Percentiles rank a stretch among this genome's conserved stretches.
Conservation (phyloP, 2,888 invertebrate genomes). For the Rotaria socialis region DNA sequence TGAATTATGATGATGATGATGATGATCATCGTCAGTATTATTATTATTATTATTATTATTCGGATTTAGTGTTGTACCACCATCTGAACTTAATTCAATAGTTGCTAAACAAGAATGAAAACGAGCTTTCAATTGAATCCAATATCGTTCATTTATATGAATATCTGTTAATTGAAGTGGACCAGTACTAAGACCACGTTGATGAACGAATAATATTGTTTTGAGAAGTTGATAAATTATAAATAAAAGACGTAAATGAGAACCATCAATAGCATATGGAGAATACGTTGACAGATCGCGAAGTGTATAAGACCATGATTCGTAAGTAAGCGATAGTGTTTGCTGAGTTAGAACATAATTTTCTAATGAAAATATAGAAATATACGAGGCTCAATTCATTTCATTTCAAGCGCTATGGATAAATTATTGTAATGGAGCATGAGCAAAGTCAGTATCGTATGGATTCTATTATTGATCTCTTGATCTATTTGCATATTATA, state of each 20-base stretch:
- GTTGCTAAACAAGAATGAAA: constrained; percentile 39
- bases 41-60: background rate
- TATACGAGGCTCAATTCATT: background rate
- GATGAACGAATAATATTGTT: constrained; percentile 25
- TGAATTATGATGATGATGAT: background rate
- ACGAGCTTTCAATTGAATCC: constrained; percentile 40
- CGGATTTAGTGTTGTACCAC: too few species aligned
- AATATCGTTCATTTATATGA: constrained; percentile 40
- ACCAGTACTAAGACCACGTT: constrained; percentile 26
- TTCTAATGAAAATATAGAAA: background rate
- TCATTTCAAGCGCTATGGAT: too few species aligned
- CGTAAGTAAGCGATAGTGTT: background rate
- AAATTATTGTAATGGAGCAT: too few species aligned
- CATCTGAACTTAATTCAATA: background rate
- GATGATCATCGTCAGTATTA: background rate
- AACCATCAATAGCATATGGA: background rate
- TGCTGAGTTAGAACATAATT: background rate
- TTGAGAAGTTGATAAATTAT: constrained; percentile 43
- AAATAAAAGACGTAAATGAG: constrained; percentile 41
- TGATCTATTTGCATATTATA: too few species aligned
- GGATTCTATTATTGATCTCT: too few species aligned
- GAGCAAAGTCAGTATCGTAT: too few species aligned
- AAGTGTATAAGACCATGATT: constrained; percentile 19
- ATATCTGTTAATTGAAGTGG: constrained; percentile 42
- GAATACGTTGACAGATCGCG: background rate